Evolutionary conservation across 2,888 invertebrate species (phyloP).

Genomic region (Folsomia candida): DNA sequence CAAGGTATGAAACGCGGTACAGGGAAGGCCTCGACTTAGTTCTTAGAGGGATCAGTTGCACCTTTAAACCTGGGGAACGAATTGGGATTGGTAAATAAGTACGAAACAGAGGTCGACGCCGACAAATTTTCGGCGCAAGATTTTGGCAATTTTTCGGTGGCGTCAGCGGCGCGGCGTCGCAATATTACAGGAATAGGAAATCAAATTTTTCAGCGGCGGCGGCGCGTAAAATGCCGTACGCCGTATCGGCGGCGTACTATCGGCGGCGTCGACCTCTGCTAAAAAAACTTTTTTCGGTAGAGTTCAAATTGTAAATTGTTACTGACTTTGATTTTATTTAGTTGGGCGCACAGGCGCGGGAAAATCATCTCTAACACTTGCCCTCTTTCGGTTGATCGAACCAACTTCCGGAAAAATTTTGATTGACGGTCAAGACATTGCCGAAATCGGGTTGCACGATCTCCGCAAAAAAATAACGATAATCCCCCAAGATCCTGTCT

Average conservation of each 20-base stretch:
- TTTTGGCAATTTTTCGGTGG: no score
- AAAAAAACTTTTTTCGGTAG: no score
- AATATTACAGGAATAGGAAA: no score
- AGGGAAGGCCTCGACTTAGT: conserved; percentile 83
- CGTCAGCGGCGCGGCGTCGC: no score
- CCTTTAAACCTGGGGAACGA: conserved; percentile 72
- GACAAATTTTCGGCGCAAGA: no score
- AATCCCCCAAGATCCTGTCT: conserved; percentile 86
- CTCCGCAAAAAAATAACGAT: conserved; percentile 79
- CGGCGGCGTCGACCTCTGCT: no score
- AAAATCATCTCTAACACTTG: conserved; percentile 83
- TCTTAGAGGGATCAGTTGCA: conserved; percentile 73
- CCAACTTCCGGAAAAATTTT: conserved; percentile 79
- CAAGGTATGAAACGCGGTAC: conserved; percentile 79
- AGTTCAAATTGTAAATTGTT: no score
- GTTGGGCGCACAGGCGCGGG: conserved; percentile 85
- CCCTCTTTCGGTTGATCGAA: conserved; percentile 83
- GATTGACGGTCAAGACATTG: conserved; percentile 71
- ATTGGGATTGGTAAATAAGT: conserved; percentile 56
- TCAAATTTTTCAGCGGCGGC: no score
- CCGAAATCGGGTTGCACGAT: conserved; percentile 61
- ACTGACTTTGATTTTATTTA: no score
- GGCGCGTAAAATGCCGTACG: no score
- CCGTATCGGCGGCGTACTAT: no score
- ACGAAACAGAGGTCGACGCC: no score